Evolutionary conservation across 2,888 invertebrate species (phyloP), one percentile per base, ranked within the genome.

Genomic region (Exephanes ischioxanthus): DNA sequence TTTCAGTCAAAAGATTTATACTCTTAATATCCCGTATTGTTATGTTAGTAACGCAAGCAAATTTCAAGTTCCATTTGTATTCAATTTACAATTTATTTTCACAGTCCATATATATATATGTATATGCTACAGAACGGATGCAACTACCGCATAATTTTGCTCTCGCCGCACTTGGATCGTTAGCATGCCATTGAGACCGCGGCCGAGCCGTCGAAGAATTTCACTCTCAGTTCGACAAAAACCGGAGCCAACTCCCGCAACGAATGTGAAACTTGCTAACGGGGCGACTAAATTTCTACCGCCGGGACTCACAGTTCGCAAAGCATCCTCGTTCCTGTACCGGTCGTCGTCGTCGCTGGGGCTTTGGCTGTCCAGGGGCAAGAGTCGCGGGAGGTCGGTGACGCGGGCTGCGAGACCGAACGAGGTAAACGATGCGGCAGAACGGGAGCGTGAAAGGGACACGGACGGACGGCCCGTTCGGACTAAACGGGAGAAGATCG

Each of bases 311-410:
- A 72, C 76, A 33, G 80, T 51, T 67, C 66, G 80, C 37, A 72
- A 84, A 75, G 71, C 83, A 84, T 75, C 33, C 37, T 80, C 55
- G 70, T 45, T 55, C 58, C 75, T 30, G 48, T 51, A n/a, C n/a
- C 75, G 63, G 30, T 48, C 51, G 61, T 70, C 41, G 77, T 82
- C 55, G 80, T 71, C n/a, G 72, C 26, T n/a, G 68, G 53, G 75
- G 66, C 66, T 77, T 71, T 22, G 1, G 41, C 51, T 48, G 22
- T 41, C 16, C 33, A 55, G 58, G 48, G 72, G 26, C 14, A 58
- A 72, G 30, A 63, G 48, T 30, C 26, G 61, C 61, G 61, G 48
- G 75, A 75, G 73, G 22, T 63, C 73, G 73, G 61, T 63, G 58
- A 75, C 73, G 61, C 73, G 73, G 22, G 58, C 11, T 61, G 14